These are phyloP conservation scores for Hylyphantes graminicola DNA, from an alignment of 1,140 invertebrate genomes.

Conservation along the genomic window DNA sequence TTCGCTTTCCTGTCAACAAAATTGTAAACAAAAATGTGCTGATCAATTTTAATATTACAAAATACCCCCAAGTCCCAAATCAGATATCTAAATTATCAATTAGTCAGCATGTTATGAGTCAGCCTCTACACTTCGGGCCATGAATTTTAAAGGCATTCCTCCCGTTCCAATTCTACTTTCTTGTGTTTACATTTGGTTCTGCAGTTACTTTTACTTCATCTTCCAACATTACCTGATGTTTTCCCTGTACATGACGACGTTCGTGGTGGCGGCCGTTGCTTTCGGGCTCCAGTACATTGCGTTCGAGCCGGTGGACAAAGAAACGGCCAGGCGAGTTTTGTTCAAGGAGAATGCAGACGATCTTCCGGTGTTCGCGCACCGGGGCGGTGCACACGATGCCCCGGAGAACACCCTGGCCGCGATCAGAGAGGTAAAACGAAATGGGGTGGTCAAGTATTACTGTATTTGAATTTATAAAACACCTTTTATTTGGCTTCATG, in stretches of 20 bases:
- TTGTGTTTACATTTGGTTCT: conserved; percentile 50
- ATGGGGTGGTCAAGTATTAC: too few relatives aligned
- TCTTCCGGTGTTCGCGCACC: conserved; percentile 51
- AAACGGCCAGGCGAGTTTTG: conserved; percentile 16
- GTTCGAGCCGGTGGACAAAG: conserved; percentile 38
- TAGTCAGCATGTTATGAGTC: background rate
- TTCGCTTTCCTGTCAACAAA: background rate
- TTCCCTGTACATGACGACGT: conserved; percentile 45
- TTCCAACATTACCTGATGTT: conserved; percentile 56
- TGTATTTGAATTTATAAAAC: background rate
- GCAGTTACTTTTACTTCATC: conserved; percentile 45
- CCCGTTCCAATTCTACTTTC: conserved; percentile 35
- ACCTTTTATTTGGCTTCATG: background rate
- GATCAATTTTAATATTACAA: conserved; percentile 1
- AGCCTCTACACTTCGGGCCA: too few relatives aligned
- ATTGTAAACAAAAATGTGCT: conserved; percentile 37
- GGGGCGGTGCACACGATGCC: conserved; percentile 59
- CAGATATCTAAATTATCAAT: background rate
- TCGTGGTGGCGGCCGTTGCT: conserved; percentile 25
- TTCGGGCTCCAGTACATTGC: conserved; percentile 46
- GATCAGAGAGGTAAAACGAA: conserved; percentile 58
- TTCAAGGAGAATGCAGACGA: conserved; percentile 33
- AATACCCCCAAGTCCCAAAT: background rate
- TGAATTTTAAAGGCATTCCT: conserved; percentile 41
- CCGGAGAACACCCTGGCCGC: conserved; percentile 62